Percentiles rank a stretch among this genome's conserved stretches.
phyloP scores from a whole-genome alignment of 1,140 invertebrate genomes.

The Zaprionus ornatus region DNA sequence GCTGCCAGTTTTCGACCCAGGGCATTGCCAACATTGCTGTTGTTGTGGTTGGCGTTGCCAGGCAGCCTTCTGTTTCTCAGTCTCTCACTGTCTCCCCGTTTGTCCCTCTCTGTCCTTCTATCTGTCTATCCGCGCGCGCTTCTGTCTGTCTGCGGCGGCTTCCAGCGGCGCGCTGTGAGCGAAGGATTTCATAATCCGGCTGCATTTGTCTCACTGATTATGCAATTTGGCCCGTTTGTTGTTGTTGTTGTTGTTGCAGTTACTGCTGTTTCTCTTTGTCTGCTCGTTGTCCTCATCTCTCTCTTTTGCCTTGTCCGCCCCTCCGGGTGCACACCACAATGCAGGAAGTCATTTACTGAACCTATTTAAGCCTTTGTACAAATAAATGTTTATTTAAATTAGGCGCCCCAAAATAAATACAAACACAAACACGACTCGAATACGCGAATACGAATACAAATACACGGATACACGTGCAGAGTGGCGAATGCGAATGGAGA shows the following conservation, averaged over 20 bases:
- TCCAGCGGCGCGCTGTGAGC: constrained; percentile 57
- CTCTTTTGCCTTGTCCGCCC: background rate
- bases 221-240: constrained; percentile 58
- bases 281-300: background rate
- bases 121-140: background rate
- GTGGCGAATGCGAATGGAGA: constrained; percentile 30
- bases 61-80: constrained; percentile 29
- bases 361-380: constrained; percentile 73
- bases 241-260: constrained; percentile 8
- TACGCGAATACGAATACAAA: constrained; percentile 64
- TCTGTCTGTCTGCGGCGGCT: constrained; percentile 20
- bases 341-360: constrained; percentile 77
- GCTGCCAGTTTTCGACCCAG: constrained; percentile 61
- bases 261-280: constrained; percentile 30
- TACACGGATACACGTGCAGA: constrained; percentile 24
- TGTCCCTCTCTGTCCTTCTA: background rate
- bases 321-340: constrained; percentile 37
- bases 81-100: background rate
- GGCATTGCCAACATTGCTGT: constrained; percentile 23
- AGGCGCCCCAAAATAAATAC: constrained; percentile 69
- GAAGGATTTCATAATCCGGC: constrained; percentile 76
- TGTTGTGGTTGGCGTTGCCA: constrained; percentile 38
- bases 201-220: constrained; percentile 77
- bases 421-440: constrained; percentile 42
- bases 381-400: constrained; percentile 83